Evolutionary conservation across 1,140 invertebrate species (phyloP), one percentile per base, ranked within the genome.

Genomic region (Heterodera schachtii): DNA sequence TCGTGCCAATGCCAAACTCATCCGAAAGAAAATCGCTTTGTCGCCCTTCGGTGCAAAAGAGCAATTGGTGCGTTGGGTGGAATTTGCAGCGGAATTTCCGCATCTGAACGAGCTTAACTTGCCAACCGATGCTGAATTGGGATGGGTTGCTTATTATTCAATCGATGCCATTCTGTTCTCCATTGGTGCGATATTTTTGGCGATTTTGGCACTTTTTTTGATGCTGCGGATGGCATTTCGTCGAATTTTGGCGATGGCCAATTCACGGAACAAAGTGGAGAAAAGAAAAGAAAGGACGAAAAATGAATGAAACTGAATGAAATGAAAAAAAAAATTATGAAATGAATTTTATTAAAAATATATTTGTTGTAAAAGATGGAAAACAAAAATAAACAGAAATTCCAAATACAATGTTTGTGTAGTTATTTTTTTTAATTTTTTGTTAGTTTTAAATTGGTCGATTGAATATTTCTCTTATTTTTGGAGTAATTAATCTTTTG

Each of bases 11-110:
- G 78, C 69, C 16, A 43, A 80, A 43, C 57, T 80, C 16, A 5
- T 80, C 7, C 46, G 21, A 9, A 80, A 80, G 47, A 81, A 81
- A 60, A 49, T 81, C 43, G 13, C 60, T 31, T 49, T 71, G 44
- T 46, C 57, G 44, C 80, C 80, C 16, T 81, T 31, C 57, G n/a
- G 67, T 43, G 46, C 80, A 21, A 67, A 41, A 19, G 80, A 81
- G 43, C 77, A 57, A 67, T 57, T 81, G 31, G 80, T 81, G 41
- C 77, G 80, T n/a, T 81, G 80, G 80, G 80, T 81, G 19, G 75
- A 81, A 44, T 81, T 81, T 70, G 80, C 80, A 8, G 80, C 80
- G 16, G 80, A 81, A 67, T 81, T 81, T 49, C 31, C 57, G 2
- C 16, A 81, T 69, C 47, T 81, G 57, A 49, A 52, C 43, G 80